Conservation (phyloP, 2,888 invertebrate species). For the Plebejus anna region DNA sequence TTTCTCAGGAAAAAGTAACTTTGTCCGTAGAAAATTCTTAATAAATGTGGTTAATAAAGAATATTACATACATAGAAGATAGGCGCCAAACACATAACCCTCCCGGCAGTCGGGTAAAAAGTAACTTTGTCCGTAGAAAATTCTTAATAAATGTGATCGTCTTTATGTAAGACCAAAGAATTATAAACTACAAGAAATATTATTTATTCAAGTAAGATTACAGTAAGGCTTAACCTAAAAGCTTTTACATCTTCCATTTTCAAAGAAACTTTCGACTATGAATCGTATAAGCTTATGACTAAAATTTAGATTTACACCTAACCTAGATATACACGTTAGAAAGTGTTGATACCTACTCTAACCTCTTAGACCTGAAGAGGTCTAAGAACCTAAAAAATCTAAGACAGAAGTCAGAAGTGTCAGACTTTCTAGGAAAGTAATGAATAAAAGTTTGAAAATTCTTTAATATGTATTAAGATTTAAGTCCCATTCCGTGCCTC, state of each 20-base stretch:
- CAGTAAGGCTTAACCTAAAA: not conserved
- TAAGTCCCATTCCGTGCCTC: slow-evolving; percentile 7
- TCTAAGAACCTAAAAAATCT: no score
- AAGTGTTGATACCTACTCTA: not conserved
- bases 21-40: not conserved
- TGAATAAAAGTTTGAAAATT: slow-evolving; percentile 13
- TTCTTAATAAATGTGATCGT: not conserved
- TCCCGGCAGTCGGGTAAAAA: no score
- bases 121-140: not conserved
- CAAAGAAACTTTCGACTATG: not conserved
- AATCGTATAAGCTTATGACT: not conserved
- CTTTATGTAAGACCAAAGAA: not conserved
- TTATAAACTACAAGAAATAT: no score
- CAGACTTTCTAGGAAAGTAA: not conserved
- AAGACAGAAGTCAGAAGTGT: no score
- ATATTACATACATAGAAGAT: no score
- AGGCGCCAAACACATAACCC: no score
- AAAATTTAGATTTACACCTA: not conserved
- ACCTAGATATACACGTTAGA: not conserved
- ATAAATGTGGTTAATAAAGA: no score
- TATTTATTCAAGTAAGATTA: not conserved
- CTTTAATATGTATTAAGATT: slow-evolving; percentile 10
- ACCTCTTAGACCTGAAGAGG: not conserved
- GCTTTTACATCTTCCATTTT: not conserved
- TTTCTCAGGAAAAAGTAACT: not conserved